Conservation (phyloP, 2,888 invertebrate genomes). For the Orthonevra nobilis region DNA sequence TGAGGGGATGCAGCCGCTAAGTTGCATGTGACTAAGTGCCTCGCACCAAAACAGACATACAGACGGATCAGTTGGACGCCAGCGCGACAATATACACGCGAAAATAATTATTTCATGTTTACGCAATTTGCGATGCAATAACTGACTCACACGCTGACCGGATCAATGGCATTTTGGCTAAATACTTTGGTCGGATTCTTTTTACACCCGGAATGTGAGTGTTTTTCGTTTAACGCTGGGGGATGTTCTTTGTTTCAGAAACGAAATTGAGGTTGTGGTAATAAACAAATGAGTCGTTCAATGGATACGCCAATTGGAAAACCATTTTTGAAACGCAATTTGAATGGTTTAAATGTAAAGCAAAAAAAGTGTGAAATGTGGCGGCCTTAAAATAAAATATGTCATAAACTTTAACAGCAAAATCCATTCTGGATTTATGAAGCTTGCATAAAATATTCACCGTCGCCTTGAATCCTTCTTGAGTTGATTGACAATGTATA, state of each 20-base stretch:
- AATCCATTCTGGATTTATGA: too few relatives aligned
- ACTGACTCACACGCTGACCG: conserved; percentile 62
- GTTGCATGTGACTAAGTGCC: conserved; percentile 30
- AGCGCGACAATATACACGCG: conserved; percentile 41
- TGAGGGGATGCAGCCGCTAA: conserved; percentile 28
- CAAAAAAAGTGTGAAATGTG: too few relatives aligned
- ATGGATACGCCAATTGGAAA: too few relatives aligned
- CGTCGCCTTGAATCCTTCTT: too few relatives aligned
- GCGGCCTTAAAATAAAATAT: too few relatives aligned
- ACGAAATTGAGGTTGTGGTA: too few relatives aligned
- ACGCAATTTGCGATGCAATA: conserved; percentile 62
- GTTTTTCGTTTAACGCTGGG: conserved; percentile 8
- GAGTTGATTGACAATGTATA: too few relatives aligned
- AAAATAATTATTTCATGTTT: conserved; percentile 58
- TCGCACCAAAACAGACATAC: conserved; percentile 2
- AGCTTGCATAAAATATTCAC: too few relatives aligned
- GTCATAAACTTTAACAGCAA: too few relatives aligned
- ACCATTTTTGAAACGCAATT: too few relatives aligned
- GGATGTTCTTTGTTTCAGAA: conserved; percentile 32
- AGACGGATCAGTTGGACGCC: background rate
- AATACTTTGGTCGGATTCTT: conserved; percentile 31
- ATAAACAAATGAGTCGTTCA: too few relatives aligned
- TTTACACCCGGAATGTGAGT: background rate
- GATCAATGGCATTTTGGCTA: conserved; percentile 60
- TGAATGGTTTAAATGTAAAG: too few relatives aligned